Percentiles rank a stretch among this genome's conserved stretches.
These are phyloP conservation scores for Platycnemis pennipes DNA, from an alignment of 2,888 invertebrate genomes.

Conservation along the genomic window DNA sequence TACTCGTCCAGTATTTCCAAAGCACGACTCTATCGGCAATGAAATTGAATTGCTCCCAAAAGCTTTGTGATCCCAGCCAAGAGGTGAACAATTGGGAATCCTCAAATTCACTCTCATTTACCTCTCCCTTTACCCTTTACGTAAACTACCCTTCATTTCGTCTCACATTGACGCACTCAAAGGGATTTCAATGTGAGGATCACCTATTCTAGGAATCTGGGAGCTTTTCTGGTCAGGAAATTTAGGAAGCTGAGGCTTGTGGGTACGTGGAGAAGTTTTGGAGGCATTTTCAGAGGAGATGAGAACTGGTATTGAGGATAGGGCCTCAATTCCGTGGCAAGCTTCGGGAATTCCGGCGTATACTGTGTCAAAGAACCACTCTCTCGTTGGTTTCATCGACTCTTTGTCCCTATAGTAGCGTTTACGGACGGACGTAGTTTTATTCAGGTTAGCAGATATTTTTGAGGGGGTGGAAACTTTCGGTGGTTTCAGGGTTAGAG, in stretches of 20 bases:
- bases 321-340: neutral
- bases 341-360: constrained; percentile 23
- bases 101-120: neutral
- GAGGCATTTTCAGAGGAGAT: neutral
- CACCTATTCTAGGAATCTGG: neutral
- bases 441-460: neutral
- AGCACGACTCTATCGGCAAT: too few species aligned
- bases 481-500: too few species aligned
- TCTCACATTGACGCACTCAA: neutral
- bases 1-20: too few species aligned
- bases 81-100: neutral
- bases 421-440: neutral
- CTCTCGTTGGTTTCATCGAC: constrained; percentile 3
- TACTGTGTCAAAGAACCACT: constrained; percentile 52
- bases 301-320: neutral
- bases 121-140: neutral
- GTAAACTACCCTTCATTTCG: neutral
- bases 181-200: neutral
- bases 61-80: neutral
- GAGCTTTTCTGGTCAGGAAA: neutral
- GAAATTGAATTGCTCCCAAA: neutral
- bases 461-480: neutral
- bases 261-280: neutral
- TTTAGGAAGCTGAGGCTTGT: neutral
- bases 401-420: neutral